Base-by-base conservation (phyloP, 2,113 vertebrate species). In the Etheostoma cragini region DNA sequence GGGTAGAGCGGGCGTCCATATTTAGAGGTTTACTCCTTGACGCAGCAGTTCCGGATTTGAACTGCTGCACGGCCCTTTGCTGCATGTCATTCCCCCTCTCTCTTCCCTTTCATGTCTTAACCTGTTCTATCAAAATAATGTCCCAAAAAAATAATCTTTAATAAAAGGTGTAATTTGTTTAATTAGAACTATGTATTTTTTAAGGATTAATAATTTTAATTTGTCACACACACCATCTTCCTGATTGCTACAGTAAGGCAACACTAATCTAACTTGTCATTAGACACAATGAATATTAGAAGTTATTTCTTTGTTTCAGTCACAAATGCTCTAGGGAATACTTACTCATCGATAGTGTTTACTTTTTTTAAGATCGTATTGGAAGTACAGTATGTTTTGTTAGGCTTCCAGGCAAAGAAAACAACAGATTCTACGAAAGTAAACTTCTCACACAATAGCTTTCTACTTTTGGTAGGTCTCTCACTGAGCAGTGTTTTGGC, bases 361-460 rank as follows among this genome's bases (percentile, higher is more conserved):
- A 8, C n/a, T 35, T 52, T 49, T 54, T 62, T 72, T 38, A 62
- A 53, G 19, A 56, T 78, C 57, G 49, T 53, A 67, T 81, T 54
- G 24, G 47, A 65, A 30, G 49, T 26, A 26, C 26, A 26, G 26
- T 80, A 58, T 77, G 64, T 30, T 70, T 80, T 67, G 64, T 82
- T 68, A 19, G n/a, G 62, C 65, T 65, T 71, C 80, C 72, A 85
- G 58, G 68, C 30, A 63, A 80, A 62, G 72, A 85, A 83, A 88
- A 88, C 72, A 80, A 80, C 53, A 78, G 78, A 82, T 85, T 86
- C 82, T 83, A 79, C 75, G n/a, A 87, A 87, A 85, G 69, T 82
- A 79, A 88, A 87, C 80, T 81, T 87, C 81, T 88, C 91, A 85
- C 87, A 90, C 84, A 79, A 86, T 80, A 76, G 80, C 78, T 88